These are phyloP conservation scores for Adelges cooleyi DNA, from an alignment of 1,140 invertebrate genomes.

Conservation along the genomic window DNA sequence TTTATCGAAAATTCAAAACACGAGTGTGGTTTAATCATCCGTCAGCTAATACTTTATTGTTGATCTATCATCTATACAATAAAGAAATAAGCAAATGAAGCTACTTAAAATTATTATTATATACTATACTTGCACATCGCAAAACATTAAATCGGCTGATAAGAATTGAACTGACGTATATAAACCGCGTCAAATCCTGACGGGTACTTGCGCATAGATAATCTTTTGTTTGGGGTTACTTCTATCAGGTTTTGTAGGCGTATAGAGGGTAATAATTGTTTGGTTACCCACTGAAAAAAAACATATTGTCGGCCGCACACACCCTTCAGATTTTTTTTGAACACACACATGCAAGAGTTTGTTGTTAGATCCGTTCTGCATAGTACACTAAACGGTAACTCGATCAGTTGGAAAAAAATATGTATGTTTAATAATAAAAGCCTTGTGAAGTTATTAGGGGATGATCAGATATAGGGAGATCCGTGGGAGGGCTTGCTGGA, in stretches of 20 bases:
- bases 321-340: not conserved
- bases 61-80: too few relatives aligned
- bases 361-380: conserved; percentile 24
- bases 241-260: conserved; percentile 19
- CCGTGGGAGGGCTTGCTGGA: conserved; percentile 19
- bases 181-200: conserved; percentile 8
- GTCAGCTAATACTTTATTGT: too few relatives aligned
- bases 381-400: conserved; percentile 8
- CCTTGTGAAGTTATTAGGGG: conserved; percentile 22
- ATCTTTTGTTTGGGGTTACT: conserved; percentile 16
- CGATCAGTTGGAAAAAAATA: conserved; percentile 17
- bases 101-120: too few relatives aligned
- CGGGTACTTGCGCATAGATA: not conserved
- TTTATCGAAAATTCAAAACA: too few relatives aligned
- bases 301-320: conserved; percentile 11
- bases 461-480: conserved; percentile 26
- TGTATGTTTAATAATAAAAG: conserved; percentile 19
- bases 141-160: conserved; percentile 8
- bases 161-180: not conserved
- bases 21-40: too few relatives aligned
- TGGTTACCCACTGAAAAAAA: conserved; percentile 8
- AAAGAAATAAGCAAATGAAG: not conserved
- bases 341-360: not conserved
- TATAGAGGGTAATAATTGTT: conserved; percentile 18
- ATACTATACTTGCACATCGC: not conserved